Conservation (phyloP, 2,797 vertebrate species). For the Clarias platycephalus region DNA sequence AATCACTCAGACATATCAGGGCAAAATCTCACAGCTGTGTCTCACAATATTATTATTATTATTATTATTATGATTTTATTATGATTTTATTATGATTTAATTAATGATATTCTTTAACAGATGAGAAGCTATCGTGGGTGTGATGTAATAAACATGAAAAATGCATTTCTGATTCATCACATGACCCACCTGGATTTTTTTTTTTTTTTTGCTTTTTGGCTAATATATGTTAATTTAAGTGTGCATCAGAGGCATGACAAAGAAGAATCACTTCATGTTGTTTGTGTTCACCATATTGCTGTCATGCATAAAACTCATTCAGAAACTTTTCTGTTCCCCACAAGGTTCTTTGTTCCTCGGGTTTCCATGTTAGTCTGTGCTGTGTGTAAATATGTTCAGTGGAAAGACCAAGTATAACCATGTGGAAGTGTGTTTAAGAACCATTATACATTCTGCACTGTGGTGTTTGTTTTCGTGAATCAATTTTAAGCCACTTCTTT, state of each 20-base stretch:
- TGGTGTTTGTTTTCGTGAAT: not conserved
- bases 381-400: slow-evolving; percentile 11
- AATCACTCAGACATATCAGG: not conserved
- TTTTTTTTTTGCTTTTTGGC: not conserved
- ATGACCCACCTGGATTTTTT: not conserved
- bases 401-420: not conserved
- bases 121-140: not conserved
- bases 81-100: not conserved
- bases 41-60: not conserved
- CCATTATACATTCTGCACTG: not conserved
- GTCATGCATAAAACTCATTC: not conserved
- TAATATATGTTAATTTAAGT: not conserved
- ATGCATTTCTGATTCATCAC: not conserved
- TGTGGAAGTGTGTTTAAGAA: not conserved
- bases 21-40: not conserved
- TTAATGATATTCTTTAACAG: not conserved
- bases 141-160: not conserved
- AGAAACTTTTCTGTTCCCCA: not conserved
- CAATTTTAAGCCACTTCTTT: too few relatives aligned
- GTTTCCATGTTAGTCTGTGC: not conserved
- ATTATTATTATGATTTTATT: too few relatives aligned
- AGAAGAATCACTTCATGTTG: not conserved
- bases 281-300: not conserved
- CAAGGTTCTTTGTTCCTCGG: not conserved
- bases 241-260: not conserved